A percentile compares a stretch with the other conserved stretches of the same genome.
phyloP scores from a whole-genome alignment of 2,113 vertebrate genomes.

The Romanogobio albipinnatus region DNA sequence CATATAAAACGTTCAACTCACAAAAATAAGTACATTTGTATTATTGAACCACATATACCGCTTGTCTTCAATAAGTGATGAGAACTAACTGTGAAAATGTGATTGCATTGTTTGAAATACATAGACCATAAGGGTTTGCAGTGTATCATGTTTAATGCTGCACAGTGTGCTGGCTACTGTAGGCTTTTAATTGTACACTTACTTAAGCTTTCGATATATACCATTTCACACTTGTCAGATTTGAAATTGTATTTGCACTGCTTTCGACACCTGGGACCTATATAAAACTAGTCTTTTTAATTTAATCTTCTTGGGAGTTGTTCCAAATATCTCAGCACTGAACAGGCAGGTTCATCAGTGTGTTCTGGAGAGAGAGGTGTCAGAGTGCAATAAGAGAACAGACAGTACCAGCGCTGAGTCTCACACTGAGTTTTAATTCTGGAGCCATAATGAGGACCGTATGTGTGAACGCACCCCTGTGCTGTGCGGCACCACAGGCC shows the following conservation, averaged over 20 bases:
- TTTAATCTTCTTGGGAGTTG: not conserved
- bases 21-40: not conserved
- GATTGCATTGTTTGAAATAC: not conserved
- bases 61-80: not conserved
- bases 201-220: not conserved
- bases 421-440: slow-evolving; percentile 57
- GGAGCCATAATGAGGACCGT: slow-evolving; percentile 57
- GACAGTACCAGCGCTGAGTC: slow-evolving; percentile 32
- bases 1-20: not conserved
- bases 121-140: not conserved
- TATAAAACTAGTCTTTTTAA: not conserved
- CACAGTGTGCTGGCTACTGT: not conserved
- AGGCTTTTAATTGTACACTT: not conserved
- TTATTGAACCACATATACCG: not conserved
- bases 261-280: not conserved
- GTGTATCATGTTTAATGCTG: not conserved
- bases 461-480: slow-evolving; percentile 49
- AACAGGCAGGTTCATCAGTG: slow-evolving; percentile 46
- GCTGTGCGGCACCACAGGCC: slow-evolving; percentile 27
- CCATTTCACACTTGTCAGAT: not conserved
- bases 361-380: slow-evolving; percentile 45
- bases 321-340: not conserved
- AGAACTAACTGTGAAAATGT: not conserved
- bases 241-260: not conserved
- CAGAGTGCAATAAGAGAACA: slow-evolving; percentile 51